These are phyloP conservation scores for Leptinotarsa juncta DNA, from an alignment of 2,888 invertebrate genomes.

Conservation along the genomic window DNA sequence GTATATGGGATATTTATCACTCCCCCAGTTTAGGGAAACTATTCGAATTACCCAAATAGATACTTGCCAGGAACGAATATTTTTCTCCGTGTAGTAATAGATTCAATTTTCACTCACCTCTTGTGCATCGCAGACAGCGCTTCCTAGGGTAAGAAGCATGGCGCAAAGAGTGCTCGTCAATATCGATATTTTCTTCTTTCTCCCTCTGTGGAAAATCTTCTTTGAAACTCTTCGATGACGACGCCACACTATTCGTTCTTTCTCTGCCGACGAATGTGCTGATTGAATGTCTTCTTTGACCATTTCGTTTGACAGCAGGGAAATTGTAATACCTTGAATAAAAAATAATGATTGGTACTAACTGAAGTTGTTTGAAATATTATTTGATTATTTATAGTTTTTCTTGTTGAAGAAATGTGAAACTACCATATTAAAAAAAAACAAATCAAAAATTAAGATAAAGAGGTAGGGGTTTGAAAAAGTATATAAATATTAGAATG, in stretches of 20 bases:
- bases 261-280: slow-evolving; percentile 72
- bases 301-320: slow-evolving; percentile 62
- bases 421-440: too few species aligned
- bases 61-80: too few species aligned
- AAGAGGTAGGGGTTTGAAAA: too few species aligned
- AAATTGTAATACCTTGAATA: slow-evolving; percentile 68
- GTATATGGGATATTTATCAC: too few species aligned
- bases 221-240: slow-evolving; percentile 57
- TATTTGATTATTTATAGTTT: too few species aligned
- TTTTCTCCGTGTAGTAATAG: background rate
- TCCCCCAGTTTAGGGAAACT: too few species aligned
- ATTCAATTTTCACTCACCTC: slow-evolving; percentile 56
- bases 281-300: slow-evolving; percentile 74
- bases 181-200: slow-evolving; percentile 50
- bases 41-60: too few species aligned
- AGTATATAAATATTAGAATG: too few species aligned
- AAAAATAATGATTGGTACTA: background rate
- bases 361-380: too few species aligned
- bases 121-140: slow-evolving; percentile 60
- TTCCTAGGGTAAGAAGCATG: slow-evolving; percentile 64
- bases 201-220: slow-evolving; percentile 60
- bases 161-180: slow-evolving; percentile 62
- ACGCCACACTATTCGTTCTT: slow-evolving; percentile 59
- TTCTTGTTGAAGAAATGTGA: too few species aligned
- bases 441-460: too few species aligned